Percentiles rank a stretch among this genome's conserved stretches.
phyloP scores from a whole-genome alignment of 1,140 invertebrate species.

The Sitodiplosis mosellana region DNA sequence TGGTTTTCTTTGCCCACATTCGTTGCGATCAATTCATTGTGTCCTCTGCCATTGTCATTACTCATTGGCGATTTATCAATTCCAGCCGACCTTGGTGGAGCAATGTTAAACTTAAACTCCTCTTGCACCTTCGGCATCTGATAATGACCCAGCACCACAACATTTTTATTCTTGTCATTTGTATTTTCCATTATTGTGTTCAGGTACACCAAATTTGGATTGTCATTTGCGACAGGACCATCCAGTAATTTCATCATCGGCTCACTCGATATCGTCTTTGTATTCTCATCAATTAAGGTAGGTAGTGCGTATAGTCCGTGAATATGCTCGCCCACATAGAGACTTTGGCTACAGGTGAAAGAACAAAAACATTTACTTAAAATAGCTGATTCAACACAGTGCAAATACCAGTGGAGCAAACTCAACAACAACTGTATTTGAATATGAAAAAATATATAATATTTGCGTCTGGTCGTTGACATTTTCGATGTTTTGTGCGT shows the following conservation, averaged over 20 bases:
- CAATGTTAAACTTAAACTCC: slow-evolving; percentile 16
- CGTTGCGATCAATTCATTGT: slow-evolving; percentile 10
- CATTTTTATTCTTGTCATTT: slow-evolving; percentile 28
- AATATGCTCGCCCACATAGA: slow-evolving; percentile 82
- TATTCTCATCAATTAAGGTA: slow-evolving; percentile 73
- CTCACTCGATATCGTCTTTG: slow-evolving; percentile 46
- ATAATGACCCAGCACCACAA: slow-evolving; percentile 52
- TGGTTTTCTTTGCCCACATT: slow-evolving; percentile 7
- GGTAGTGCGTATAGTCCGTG: slow-evolving; percentile 77
- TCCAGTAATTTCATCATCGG: slow-evolving; percentile 43
- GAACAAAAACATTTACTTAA: slow-evolving; percentile 2
- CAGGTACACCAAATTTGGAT: slow-evolving; percentile 17
- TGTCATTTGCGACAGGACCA: slow-evolving; percentile 32
- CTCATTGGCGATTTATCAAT: not conserved
- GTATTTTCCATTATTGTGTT: slow-evolving; percentile 20
- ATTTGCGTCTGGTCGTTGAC: too few relatives aligned
- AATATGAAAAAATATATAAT: not conserved
- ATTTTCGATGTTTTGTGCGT: not conserved
- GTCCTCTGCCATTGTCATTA: too few relatives aligned
- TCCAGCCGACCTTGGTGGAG: slow-evolving; percentile 12
- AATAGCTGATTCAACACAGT: not conserved
- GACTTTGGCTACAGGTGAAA: slow-evolving; percentile 52
- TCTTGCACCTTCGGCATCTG: slow-evolving; percentile 44
- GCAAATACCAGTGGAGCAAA: not conserved
- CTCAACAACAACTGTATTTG: not conserved